These are phyloP conservation scores for Cirrhinus molitorella DNA, from an alignment of 2,797 vertebrate species.

Conservation along the genomic window DNA sequence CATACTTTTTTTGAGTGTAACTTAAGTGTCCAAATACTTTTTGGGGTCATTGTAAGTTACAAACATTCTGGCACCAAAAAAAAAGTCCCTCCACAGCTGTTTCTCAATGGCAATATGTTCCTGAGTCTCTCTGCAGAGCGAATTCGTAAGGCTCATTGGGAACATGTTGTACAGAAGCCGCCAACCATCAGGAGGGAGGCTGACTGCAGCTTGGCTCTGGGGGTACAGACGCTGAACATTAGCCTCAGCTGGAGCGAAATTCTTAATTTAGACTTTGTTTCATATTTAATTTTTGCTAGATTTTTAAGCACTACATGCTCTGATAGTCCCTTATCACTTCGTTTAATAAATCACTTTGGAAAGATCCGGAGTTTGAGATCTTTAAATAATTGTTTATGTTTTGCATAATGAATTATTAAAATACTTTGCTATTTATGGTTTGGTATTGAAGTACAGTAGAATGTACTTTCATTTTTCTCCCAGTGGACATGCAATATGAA, in stretches of 20 bases:
- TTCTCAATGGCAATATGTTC: conserved; percentile 53
- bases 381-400: conserved; percentile 9
- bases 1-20: not conserved
- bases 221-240: conserved; percentile 21
- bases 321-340: not conserved
- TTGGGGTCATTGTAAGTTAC: conserved; percentile 12
- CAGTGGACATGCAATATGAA: conserved; percentile 64
- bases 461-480: conserved; percentile 63
- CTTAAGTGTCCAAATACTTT: not conserved
- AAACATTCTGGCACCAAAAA: not conserved
- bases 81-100: conserved; percentile 28
- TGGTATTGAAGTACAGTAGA: conserved; percentile 56
- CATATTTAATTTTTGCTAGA: not conserved
- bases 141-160: conserved; percentile 26
- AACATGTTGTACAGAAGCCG: conserved; percentile 37
- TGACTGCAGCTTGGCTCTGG: conserved; percentile 8
- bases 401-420: not conserved
- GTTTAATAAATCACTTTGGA: conserved; percentile 32
- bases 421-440: conserved; percentile 22
- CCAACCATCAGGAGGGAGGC: conserved; percentile 19
- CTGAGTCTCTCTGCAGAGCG: conserved; percentile 52
- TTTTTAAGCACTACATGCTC: not conserved
- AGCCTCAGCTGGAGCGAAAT: conserved; percentile 17
- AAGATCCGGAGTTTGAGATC: conserved; percentile 10
- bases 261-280: conserved; percentile 19